Base-by-base conservation (phyloP, 2,113 vertebrate species). In the Paratilapia polleni region DNA sequence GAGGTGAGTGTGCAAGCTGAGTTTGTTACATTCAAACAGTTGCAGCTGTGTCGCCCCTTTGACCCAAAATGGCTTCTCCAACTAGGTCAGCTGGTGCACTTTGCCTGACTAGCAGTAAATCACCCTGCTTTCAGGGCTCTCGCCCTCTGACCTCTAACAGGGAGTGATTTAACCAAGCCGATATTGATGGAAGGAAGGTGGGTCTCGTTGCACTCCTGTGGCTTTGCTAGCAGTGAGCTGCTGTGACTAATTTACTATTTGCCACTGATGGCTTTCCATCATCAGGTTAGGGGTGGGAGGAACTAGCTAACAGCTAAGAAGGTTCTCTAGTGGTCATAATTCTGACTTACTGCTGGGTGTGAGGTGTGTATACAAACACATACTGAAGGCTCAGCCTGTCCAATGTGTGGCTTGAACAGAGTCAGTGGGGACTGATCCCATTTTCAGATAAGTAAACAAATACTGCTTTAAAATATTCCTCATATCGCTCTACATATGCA, bases 351-450 rank as follows among this genome's bases (percentile, higher is more conserved):
- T 78, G 87, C 52, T 20, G n/a, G 24, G 24, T 78, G 4, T 68
- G 43, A 66, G 60, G 63, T n/a, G n/a, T 58, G 38, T 36, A 13
- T 22, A 63, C 81, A 79, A 79, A 73, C 75, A 54, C 80, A 80
- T 11, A 15, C 76, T 61, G 22, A 54, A 19, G 49, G 19, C 68
- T 66, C 66, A 75, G 78, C 78, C 2, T 49, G 22, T 58, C 24
- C 80, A 62, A 20, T 81, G 78, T 81, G 84, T 10, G 31, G 86
- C 83, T 86, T n/a, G n/a, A n/a, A n/a, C n/a, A 70, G 66, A 36
- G 73, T n/a, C 74, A 19, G 41, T 2, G 57, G 74, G 17, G 43
- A 47, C 43, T 47, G 43, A 47, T 47, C 43, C 6, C 13, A 47
- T 36, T 36, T 36, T 5, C 17, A 28, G 5, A 47, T 14, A 3